These are phyloP conservation scores for Zaprionus lineosus DNA, from an alignment of 2,888 invertebrate species.

Conservation along the genomic window DNA sequence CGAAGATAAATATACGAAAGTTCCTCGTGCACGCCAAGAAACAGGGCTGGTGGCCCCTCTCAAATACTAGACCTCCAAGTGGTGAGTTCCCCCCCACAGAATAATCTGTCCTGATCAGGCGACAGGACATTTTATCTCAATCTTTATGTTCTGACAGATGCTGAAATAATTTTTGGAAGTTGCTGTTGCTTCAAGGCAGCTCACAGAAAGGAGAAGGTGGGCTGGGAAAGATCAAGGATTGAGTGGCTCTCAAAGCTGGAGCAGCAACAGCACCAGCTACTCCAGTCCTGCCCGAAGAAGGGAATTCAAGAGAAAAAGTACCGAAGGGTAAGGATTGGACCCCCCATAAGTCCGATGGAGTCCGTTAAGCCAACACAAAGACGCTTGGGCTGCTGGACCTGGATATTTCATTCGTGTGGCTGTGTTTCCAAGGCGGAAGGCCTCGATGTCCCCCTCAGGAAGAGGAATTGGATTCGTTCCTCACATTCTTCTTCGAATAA, in stretches of 20 bases:
- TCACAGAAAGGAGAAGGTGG: neutral
- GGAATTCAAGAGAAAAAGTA: neutral
- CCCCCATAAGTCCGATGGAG: neutral
- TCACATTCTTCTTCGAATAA: too few relatives aligned
- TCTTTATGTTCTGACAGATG: too few relatives aligned
- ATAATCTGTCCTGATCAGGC: too few relatives aligned
- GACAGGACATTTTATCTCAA: too few relatives aligned
- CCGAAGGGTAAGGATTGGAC: neutral
- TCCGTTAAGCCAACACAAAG: neutral
- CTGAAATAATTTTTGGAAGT: constrained; percentile 68
- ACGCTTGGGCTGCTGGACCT: constrained; percentile 29
- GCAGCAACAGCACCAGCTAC: constrained; percentile 23
- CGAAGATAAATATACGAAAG: constrained; percentile 37
- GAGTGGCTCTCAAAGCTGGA: constrained; percentile 71
- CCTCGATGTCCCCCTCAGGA: constrained; percentile 18
- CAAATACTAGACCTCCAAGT: too few relatives aligned
- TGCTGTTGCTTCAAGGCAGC: constrained; percentile 20
- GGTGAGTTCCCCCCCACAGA: too few relatives aligned
- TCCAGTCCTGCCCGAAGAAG: neutral
- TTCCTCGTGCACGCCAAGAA: constrained; percentile 26
- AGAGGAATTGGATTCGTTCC: too few relatives aligned
- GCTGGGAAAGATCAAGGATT: constrained; percentile 70
- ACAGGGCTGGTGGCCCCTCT: too few relatives aligned
- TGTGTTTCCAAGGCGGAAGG: constrained; percentile 19
- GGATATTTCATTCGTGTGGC: constrained; percentile 36